Conservation (phyloP, 2,797 vertebrate genomes). For the Eidolon dupreanum region DNA sequence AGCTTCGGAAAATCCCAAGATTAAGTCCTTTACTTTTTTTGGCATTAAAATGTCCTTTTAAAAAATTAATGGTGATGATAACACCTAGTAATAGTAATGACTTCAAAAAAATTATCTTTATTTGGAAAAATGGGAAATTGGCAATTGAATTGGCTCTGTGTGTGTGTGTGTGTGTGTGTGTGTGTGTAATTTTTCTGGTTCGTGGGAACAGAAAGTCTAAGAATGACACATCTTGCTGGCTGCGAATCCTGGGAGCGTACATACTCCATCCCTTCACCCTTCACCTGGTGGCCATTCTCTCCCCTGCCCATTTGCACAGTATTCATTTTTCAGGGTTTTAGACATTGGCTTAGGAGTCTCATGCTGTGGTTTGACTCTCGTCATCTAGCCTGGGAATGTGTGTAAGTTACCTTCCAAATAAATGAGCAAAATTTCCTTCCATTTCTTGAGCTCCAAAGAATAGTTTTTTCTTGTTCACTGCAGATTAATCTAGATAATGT, state of each 20-base stretch:
- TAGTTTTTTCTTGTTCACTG: slow-evolving; percentile 26
- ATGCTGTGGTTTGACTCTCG: background rate
- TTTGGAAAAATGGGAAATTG: background rate
- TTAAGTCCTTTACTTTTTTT: background rate
- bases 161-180: background rate
- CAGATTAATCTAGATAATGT: slow-evolving; percentile 33
- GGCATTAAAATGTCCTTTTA: background rate
- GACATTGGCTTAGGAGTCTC: background rate
- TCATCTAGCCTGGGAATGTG: background rate
- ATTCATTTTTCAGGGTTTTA: background rate
- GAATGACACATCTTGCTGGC: background rate
- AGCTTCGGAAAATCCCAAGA: background rate
- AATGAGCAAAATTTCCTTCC: background rate
- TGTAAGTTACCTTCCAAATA: background rate
- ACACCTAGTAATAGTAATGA: background rate
- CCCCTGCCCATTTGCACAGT: background rate
- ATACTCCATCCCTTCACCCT: background rate
- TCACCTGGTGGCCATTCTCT: background rate
- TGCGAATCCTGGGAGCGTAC: background rate
- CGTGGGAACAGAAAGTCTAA: background rate
- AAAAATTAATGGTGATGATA: background rate
- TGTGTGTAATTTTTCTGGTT: background rate
- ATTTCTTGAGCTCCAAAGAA: slow-evolving; percentile 28
- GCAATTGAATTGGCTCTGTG: background rate
- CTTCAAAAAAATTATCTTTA: slow-evolving; percentile 1